These are phyloP conservation scores for Euzophera pinguis DNA, from an alignment of 2,888 invertebrate genomes.

Conservation along the genomic window DNA sequence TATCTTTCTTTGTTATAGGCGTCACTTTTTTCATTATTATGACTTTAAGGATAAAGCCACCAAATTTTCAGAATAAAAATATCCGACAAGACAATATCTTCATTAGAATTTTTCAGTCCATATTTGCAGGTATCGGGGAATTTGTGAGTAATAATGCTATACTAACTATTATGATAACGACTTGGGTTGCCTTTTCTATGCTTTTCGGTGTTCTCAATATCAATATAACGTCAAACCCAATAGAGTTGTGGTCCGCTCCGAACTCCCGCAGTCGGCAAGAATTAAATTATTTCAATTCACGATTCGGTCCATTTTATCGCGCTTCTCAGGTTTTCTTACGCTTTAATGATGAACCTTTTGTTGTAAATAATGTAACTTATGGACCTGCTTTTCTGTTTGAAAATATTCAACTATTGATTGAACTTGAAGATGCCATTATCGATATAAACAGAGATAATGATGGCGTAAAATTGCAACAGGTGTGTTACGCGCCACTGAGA, in stretches of 20 bases:
- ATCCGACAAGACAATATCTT: conserved; percentile 23
- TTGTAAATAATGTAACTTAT: conserved; percentile 72
- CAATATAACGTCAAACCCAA: conserved; percentile 90
- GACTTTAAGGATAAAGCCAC: conserved; percentile 24
- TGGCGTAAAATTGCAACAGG: conserved; percentile 68
- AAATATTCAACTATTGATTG: conserved; percentile 86
- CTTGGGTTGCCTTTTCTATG: conserved; percentile 80
- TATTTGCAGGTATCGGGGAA: conserved; percentile 56
- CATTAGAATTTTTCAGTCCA: conserved; percentile 43
- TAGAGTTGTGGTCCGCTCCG: conserved; percentile 96
- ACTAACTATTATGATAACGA: conserved; percentile 81
- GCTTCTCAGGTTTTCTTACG: conserved; percentile 93
- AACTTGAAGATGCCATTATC: conserved; percentile 84
- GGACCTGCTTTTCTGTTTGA: conserved; percentile 90
- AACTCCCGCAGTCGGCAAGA: conserved; percentile 89
- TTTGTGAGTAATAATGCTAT: conserved; percentile 85
- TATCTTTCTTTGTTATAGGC: conserved; percentile 72
- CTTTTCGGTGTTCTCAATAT: conserved; percentile 84
- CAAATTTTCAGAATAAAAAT: background rate
- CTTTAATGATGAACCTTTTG: conserved; percentile 69
- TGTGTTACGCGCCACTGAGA: conserved; percentile 92
- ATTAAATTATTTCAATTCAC: conserved; percentile 91
- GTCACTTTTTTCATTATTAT: conserved; percentile 49
- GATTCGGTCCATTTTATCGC: conserved; percentile 94
- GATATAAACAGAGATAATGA: conserved; percentile 78